Percentiles rank a stretch among this genome's conserved stretches.
phyloP scores from a whole-genome alignment of 1,140 invertebrate genomes.

The Eupristina koningsbergeri region DNA sequence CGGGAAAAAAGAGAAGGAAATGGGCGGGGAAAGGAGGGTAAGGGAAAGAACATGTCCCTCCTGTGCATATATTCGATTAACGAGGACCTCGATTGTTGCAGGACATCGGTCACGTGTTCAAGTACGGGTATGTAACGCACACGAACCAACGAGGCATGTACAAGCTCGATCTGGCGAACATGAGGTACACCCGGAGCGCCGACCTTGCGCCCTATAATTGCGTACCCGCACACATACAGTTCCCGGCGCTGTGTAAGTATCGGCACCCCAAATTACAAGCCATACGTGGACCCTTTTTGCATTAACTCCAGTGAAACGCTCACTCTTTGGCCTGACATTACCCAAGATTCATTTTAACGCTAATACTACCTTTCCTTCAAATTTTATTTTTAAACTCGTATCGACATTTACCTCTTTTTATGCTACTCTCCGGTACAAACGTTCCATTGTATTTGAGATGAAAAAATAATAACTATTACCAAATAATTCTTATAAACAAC shows the following conservation, averaged over 20 bases:
- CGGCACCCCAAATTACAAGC: too few species aligned
- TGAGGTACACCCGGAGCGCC: slow-evolving; percentile 83
- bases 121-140: slow-evolving; percentile 86
- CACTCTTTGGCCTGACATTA: background rate
- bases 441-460: too few species aligned
- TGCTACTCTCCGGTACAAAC: too few species aligned
- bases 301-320: too few species aligned
- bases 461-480: background rate
- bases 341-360: too few species aligned
- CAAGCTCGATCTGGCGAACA: slow-evolving; percentile 84
- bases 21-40: too few species aligned
- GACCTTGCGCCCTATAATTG: slow-evolving; percentile 85
- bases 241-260: slow-evolving; percentile 83
- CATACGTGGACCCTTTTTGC: too few species aligned
- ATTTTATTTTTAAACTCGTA: background rate
- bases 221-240: slow-evolving; percentile 81
- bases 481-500: background rate
- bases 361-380: background rate
- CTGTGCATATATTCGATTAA: background rate
- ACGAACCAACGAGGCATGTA: slow-evolving; percentile 83
- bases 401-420: background rate
- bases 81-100: slow-evolving; percentile 38
- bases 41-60: too few species aligned
- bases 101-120: slow-evolving; percentile 76
- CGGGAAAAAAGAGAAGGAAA: too few species aligned